Conservation (phyloP, 2,113 vertebrate species). For the Callospermophilus lateralis region DNA sequence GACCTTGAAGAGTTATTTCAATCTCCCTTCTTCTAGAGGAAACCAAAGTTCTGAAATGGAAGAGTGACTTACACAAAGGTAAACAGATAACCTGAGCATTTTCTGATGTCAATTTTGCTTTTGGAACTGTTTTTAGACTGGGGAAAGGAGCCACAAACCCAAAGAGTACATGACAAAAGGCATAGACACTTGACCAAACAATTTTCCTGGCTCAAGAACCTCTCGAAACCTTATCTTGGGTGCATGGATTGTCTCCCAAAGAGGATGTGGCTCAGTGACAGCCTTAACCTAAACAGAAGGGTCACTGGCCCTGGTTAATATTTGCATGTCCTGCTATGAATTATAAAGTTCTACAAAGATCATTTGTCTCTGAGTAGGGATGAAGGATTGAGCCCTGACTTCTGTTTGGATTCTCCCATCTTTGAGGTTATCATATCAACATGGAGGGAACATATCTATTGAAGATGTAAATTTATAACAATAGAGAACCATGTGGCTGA, state of each 20-base stretch:
- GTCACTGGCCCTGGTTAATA: conserved; percentile 50
- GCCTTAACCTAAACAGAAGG: conserved; percentile 68
- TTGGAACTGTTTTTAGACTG: background rate
- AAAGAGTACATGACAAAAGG: conserved; percentile 34
- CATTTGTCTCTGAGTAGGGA: background rate
- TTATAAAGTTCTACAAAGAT: conserved; percentile 45
- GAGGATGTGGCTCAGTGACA: conserved; percentile 75
- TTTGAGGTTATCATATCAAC: background rate
- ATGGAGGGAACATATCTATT: background rate
- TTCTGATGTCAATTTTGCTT: conserved; percentile 32
- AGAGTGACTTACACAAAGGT: background rate
- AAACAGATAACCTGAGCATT: conserved; percentile 43
- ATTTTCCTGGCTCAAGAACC: conserved; percentile 50
- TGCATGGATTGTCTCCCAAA: conserved; percentile 58
- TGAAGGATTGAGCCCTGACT: background rate
- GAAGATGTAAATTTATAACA: background rate
- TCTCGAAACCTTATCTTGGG: conserved; percentile 76
- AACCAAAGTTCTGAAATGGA: conserved; percentile 30
- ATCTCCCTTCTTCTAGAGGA: conserved; percentile 8
- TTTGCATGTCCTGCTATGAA: background rate
- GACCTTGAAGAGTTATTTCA: conserved; percentile 18
- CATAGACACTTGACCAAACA: conserved; percentile 58
- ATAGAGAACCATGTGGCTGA: background rate
- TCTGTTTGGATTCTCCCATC: background rate
- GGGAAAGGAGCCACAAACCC: background rate